Conservation (phyloP, 2,797 vertebrate species). For the Oreortyx pictus region DNA sequence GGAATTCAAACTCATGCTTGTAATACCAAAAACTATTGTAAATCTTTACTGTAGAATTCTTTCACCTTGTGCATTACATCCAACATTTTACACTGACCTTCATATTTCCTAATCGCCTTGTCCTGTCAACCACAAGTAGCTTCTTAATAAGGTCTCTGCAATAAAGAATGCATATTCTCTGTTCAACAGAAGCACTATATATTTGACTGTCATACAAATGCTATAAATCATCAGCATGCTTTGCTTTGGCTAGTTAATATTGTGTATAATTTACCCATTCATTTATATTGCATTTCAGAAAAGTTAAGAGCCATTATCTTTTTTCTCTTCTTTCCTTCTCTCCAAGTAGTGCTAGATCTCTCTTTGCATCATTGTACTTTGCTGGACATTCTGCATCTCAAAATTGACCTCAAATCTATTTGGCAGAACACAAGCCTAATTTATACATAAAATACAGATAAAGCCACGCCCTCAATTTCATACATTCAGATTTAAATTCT, state of each 20-base stretch:
- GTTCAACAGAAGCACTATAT: background rate
- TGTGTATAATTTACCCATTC: background rate
- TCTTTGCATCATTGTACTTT: background rate
- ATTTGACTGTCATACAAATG: background rate
- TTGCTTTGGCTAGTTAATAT: background rate
- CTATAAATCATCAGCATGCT: background rate
- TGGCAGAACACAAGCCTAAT: background rate
- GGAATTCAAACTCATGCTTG: background rate
- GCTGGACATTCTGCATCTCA: background rate
- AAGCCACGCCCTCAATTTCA: background rate
- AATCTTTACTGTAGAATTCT: background rate
- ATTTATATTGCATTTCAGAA: background rate
- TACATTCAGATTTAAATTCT: background rate
- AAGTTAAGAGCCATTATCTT: background rate
- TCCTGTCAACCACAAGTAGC: constrained; percentile 93
- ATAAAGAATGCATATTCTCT: background rate
- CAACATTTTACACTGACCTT: constrained; percentile 84
- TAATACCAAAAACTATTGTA: background rate
- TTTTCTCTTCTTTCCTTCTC: too few relatives aligned
- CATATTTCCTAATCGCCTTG: constrained; percentile 93
- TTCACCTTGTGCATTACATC: background rate
- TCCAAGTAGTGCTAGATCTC: background rate
- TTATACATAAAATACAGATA: background rate
- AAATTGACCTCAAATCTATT: background rate
- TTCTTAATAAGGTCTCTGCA: constrained; percentile 96